A percentile compares a stretch with the other conserved stretches of the same genome.
Evolutionary conservation across 2,797 vertebrate genomes (phyloP).

Genomic region (Pangasius sanitwongsei): DNA sequence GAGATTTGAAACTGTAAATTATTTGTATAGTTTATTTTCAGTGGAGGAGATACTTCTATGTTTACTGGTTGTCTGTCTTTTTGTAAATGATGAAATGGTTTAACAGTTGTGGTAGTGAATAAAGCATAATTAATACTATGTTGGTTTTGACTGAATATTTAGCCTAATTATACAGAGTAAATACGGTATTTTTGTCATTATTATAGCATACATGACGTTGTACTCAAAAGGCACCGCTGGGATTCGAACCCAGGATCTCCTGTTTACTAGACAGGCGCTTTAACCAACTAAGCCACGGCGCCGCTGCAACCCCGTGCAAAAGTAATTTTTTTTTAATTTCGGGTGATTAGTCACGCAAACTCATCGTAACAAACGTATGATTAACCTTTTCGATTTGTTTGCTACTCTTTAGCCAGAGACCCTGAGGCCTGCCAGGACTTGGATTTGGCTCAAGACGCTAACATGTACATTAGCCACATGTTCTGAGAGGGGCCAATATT

Average conservation of each 20-base stretch:
- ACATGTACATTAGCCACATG: background rate
- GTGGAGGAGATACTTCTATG: constrained; percentile 1
- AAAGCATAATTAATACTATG: constrained; percentile 29
- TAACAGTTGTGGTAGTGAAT: constrained; percentile 58
- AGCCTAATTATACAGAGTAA: background rate
- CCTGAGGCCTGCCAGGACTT: background rate
- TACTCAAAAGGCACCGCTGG: constrained; percentile 55
- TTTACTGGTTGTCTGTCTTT: constrained; percentile 49
- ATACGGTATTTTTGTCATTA: background rate
- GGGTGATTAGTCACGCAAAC: no score
- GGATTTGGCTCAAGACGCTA: background rate
- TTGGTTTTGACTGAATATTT: background rate
- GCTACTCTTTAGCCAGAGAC: no score
- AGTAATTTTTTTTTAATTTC: background rate
- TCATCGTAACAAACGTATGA: background rate
- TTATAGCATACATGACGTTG: accelerated
- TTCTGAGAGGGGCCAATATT: background rate
- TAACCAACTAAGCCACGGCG: constrained; percentile 60
- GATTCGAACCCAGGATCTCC: constrained; percentile 61
- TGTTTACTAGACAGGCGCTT: constrained; percentile 61
- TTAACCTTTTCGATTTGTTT: background rate
- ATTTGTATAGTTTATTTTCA: constrained; percentile 62
- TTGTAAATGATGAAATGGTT: constrained; percentile 55
- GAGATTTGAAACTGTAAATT: constrained; percentile 59
- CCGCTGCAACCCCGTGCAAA: accelerated